A percentile compares a stretch with the other conserved stretches of the same genome.
phyloP scores from a whole-genome alignment of 2,888 invertebrate species.

The Eumacrocentrus americanus region DNA sequence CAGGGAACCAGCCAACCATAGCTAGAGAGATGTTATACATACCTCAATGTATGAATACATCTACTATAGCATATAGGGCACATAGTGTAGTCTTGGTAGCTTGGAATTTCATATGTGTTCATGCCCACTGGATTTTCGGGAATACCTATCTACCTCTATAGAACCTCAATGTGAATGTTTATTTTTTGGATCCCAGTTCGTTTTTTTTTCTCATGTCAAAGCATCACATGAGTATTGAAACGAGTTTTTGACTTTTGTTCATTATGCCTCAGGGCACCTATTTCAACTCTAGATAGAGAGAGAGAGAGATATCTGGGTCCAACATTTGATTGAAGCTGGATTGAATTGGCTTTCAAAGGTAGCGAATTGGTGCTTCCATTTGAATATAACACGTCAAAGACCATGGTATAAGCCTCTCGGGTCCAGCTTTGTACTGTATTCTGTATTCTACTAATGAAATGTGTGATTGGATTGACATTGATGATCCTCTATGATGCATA shows the following conservation, averaged over 20 bases:
- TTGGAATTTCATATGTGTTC: conserved; percentile 42
- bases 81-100: conserved; percentile 54
- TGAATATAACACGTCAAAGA: neutral
- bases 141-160: conserved; percentile 61
- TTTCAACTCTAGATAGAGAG: neutral
- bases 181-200: neutral
- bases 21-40: conserved; percentile 22
- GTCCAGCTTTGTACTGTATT: no score
- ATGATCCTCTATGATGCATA: neutral
- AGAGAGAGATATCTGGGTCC: neutral
- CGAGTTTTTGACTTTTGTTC: neutral
- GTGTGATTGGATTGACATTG: neutral
- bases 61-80: conserved; percentile 62
- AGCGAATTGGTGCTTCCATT: neutral
- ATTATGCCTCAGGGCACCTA: neutral
- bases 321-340: neutral
- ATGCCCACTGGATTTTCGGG: conserved; percentile 56
- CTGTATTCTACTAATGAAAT: no score
- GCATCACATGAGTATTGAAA: neutral
- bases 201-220: conserved; percentile 1
- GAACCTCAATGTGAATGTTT: conserved; percentile 1
- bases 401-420: no score
- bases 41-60: conserved; percentile 62
- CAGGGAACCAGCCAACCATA: conserved; percentile 11
- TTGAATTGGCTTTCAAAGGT: neutral